phyloP scores from a whole-genome alignment of 2,113 vertebrate species.

The Chloebia gouldiae region DNA sequence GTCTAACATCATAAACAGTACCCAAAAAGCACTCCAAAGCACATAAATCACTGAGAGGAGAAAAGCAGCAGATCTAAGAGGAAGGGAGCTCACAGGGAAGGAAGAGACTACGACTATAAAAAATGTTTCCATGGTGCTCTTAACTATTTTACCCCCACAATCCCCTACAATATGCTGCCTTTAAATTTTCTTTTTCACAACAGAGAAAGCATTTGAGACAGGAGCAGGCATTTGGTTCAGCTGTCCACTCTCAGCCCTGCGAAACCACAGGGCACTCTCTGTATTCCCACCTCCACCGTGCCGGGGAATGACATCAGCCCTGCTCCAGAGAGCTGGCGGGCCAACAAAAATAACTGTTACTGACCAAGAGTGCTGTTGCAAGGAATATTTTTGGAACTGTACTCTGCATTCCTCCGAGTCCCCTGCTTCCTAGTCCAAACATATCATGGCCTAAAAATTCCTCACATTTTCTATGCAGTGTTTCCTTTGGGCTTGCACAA shows the following conservation, averaged over 20 bases:
- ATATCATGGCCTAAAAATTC: slow-evolving; percentile 74
- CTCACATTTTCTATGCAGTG: slow-evolving; percentile 67
- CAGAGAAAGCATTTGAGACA: slow-evolving; percentile 36
- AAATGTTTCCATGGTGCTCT: neutral
- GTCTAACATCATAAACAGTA: neutral
- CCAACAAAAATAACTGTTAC: slow-evolving; percentile 77
- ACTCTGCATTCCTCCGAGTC: slow-evolving; percentile 68
- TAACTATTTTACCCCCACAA: neutral
- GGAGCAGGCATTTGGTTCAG: slow-evolving; percentile 38
- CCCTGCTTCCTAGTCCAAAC: slow-evolving; percentile 75
- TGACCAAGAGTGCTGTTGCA: slow-evolving; percentile 66
- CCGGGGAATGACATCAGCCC: slow-evolving; percentile 72
- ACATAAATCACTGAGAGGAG: neutral
- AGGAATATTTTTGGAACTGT: slow-evolving; percentile 73
- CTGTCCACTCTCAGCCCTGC: slow-evolving; percentile 21
- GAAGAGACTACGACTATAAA: neutral
- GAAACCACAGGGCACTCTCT: slow-evolving; percentile 70
- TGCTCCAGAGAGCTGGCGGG: slow-evolving; percentile 44
- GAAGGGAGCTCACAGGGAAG: neutral
- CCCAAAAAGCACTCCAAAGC: neutral
- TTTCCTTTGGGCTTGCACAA: slow-evolving; percentile 67
- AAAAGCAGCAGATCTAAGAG: neutral
- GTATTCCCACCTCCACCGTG: slow-evolving; percentile 49
- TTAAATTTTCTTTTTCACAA: neutral
- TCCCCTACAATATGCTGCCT: neutral